A percentile compares a stretch with the other conserved stretches of the same genome.
phyloP scores from a whole-genome alignment of 2,888 invertebrate species.

The Acrocyrtus sp. region DNA sequence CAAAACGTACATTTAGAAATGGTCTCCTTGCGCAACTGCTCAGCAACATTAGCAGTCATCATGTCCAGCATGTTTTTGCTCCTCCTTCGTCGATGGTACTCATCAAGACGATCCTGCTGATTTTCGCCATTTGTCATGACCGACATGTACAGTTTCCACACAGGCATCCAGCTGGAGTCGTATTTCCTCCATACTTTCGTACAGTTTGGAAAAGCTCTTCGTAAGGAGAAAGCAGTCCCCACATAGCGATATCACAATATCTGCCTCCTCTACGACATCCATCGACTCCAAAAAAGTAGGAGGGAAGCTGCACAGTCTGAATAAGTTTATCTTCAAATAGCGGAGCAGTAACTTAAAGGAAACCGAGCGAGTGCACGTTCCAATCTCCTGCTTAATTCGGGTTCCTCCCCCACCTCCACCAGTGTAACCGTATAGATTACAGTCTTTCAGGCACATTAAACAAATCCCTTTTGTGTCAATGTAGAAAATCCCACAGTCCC shows the following conservation, averaged over 20 bases:
- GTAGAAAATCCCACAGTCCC: not conserved
- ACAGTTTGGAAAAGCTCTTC: constrained; percentile 7
- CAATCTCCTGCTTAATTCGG: not conserved
- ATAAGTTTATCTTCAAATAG: constrained; percentile 29
- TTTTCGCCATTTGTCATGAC: not conserved
- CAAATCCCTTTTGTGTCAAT: constrained; percentile 7
- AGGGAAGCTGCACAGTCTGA: constrained; percentile 19
- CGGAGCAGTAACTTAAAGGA: constrained; percentile 20
- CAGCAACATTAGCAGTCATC: constrained; percentile 17
- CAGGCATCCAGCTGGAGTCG: constrained; percentile 19
- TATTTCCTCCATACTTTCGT: constrained; percentile 12
- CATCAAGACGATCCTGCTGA: not conserved
- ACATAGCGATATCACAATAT: constrained; percentile 4
- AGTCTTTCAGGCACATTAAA: not conserved
- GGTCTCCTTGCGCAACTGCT: constrained; percentile 18
- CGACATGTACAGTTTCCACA: not conserved
- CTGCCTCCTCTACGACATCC: constrained; percentile 14
- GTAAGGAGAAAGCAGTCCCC: not conserved
- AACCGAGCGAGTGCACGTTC: not conserved
- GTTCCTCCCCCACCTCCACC: too few species aligned
- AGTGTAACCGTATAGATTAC: too few species aligned
- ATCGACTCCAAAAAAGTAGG: constrained; percentile 1
- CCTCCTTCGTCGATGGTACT: constrained; percentile 10
- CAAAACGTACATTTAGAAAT: constrained; percentile 29
- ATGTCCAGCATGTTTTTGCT: constrained; percentile 7